Conservation (phyloP, 2,797 vertebrate genomes). For the Enteromius radiatus region DNA sequence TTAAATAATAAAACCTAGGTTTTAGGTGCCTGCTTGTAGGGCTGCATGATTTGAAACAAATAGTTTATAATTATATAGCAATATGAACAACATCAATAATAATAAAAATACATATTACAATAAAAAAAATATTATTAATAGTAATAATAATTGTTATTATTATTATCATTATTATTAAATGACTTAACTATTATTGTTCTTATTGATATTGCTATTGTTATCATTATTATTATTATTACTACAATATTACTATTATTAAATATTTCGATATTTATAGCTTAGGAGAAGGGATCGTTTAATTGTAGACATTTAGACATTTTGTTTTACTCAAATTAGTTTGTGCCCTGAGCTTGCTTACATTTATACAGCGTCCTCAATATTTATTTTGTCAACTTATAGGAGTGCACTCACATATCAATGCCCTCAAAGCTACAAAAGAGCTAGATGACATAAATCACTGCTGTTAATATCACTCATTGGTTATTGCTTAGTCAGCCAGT, state of each 20-base stretch:
- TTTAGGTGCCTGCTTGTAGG: not conserved
- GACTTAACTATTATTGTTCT: too few species aligned
- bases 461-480: not conserved
- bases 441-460: not conserved
- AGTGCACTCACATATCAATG: not conserved
- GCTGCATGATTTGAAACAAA: not conserved
- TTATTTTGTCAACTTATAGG: not conserved
- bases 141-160: not conserved
- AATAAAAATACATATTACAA: too few species aligned
- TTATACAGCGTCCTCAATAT: not conserved
- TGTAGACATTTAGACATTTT: not conserved
- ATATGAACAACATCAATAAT: not conserved
- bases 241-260: not conserved
- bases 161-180: not conserved
- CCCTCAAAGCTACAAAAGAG: not conserved
- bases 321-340: not conserved
- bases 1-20: not conserved
- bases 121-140: too few species aligned
- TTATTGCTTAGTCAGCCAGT: not conserved
- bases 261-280: not conserved
- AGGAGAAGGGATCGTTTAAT: too few species aligned
- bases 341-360: not conserved
- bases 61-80: not conserved
- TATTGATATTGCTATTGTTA: too few species aligned
- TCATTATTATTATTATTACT: not conserved